Evolutionary conservation across 2,113 vertebrate species (phyloP).

Genomic region (Semicossyphus pulcher): DNA sequence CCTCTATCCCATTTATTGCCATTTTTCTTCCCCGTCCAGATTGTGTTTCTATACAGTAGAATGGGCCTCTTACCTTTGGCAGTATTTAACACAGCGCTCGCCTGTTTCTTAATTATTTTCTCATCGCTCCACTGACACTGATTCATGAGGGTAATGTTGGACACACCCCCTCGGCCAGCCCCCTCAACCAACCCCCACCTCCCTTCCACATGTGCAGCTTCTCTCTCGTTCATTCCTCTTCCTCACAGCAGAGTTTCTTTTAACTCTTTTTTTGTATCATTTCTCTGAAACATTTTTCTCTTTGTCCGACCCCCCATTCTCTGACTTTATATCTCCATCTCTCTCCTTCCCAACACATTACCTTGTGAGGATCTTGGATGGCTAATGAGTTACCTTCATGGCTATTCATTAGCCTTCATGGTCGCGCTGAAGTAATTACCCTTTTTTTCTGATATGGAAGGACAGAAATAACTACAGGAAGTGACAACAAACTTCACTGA

Average conservation of each 20-base stretch:
- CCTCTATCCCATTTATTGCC: conserved; percentile 65
- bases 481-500: conserved; percentile 69
- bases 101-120: conserved; percentile 85
- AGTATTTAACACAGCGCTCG: conserved; percentile 73
- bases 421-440: conserved; percentile 75
- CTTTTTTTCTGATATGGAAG: conserved; percentile 56
- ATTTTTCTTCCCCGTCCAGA: conserved; percentile 58
- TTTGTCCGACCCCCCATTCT: conserved; percentile 6
- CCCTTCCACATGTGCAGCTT: conserved; percentile 17
- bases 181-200: conserved; percentile 44
- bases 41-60: conserved; percentile 63
- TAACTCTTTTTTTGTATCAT: conserved; percentile 17
- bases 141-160: conserved; percentile 78
- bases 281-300: conserved; percentile 3
- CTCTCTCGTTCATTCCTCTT: conserved; percentile 31
- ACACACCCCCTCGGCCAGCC: conserved; percentile 69
- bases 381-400: conserved; percentile 74
- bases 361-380: conserved; percentile 48
- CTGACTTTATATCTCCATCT: conserved; percentile 19
- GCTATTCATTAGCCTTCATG: conserved; percentile 61
- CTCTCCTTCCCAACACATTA: conserved; percentile 26
- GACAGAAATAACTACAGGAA: conserved; percentile 66
- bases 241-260: conserved; percentile 24
- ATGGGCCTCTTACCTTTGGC: conserved; percentile 74
- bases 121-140: conserved; percentile 80